A percentile compares a stretch with the other conserved stretches of the same genome.
phyloP scores from a whole-genome alignment of 2,113 vertebrate species.

The Hippocampus barbouri region DNA sequence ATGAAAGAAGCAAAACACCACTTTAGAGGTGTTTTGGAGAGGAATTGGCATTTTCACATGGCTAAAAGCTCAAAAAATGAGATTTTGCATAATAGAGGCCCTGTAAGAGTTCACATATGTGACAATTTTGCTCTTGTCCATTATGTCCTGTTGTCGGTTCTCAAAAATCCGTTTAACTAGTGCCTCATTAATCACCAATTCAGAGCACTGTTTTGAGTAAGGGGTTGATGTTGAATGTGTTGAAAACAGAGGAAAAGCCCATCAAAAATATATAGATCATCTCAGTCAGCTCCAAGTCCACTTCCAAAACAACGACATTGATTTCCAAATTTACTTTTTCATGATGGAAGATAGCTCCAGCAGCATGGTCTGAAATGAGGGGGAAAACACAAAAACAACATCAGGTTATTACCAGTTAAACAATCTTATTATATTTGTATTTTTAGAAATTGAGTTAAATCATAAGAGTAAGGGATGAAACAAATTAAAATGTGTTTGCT shows the following conservation, averaged over 20 bases:
- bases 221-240: background rate
- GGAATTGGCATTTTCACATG: too few species aligned
- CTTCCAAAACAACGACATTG: background rate
- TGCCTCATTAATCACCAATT: background rate
- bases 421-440: background rate
- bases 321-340: conserved; percentile 81
- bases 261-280: background rate
- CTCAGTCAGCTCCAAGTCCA: background rate
- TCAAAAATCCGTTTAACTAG: background rate
- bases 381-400: conserved; percentile 10
- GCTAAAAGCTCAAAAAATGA: too few species aligned
- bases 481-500: background rate
- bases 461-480: background rate
- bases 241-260: background rate
- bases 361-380: conserved; percentile 83
- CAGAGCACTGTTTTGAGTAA: background rate
- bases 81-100: too few species aligned
- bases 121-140: too few species aligned
- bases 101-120: too few species aligned
- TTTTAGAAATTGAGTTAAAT: background rate
- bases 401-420: background rate
- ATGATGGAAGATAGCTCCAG: conserved; percentile 94
- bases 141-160: background rate
- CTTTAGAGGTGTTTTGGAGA: too few species aligned
- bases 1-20: too few species aligned